phyloP scores from a whole-genome alignment of 1,140 invertebrate genomes.

The Scylla paramamosain region DNA sequence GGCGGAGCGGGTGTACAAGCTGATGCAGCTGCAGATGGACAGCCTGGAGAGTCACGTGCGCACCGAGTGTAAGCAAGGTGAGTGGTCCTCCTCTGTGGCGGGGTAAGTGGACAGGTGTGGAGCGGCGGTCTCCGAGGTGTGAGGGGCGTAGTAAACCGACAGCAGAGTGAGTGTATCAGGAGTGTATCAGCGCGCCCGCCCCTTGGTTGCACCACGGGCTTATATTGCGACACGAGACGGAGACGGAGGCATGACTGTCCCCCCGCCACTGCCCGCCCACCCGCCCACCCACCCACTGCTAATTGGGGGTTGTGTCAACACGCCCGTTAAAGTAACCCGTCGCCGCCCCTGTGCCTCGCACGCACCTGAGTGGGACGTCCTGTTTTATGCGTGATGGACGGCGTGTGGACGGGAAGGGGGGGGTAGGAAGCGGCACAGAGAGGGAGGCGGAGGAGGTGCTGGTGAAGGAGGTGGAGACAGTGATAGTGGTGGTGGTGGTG shows the following conservation, averaged over 20 bases:
- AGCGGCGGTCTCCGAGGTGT: neutral
- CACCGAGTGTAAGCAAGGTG: constrained; percentile 97
- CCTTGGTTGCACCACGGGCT: neutral
- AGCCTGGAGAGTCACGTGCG: constrained; percentile 98
- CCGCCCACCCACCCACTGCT: neutral
- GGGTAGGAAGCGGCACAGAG: neutral
- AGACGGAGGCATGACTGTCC: neutral
- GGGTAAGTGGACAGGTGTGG: neutral
- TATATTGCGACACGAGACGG: too few relatives aligned
- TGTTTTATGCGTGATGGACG: neutral
- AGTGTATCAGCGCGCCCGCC: neutral
- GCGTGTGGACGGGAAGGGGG: neutral
- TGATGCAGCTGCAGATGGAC: constrained; percentile 99
- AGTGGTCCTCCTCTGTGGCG: neutral
- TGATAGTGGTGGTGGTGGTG: neutral
- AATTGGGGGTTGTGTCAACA: constrained; percentile 63
- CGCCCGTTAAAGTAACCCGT: constrained; percentile 7
- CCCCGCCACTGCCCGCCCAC: neutral
- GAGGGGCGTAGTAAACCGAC: neutral
- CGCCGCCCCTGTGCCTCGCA: neutral
- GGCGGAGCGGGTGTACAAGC: constrained; percentile 96
- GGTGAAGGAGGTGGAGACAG: neutral
- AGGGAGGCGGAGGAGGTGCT: neutral
- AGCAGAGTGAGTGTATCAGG: neutral
- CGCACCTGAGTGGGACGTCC: neutral